Evolutionary conservation across 2,113 vertebrate species (phyloP).

Genomic region (Chionomys nivalis): DNA sequence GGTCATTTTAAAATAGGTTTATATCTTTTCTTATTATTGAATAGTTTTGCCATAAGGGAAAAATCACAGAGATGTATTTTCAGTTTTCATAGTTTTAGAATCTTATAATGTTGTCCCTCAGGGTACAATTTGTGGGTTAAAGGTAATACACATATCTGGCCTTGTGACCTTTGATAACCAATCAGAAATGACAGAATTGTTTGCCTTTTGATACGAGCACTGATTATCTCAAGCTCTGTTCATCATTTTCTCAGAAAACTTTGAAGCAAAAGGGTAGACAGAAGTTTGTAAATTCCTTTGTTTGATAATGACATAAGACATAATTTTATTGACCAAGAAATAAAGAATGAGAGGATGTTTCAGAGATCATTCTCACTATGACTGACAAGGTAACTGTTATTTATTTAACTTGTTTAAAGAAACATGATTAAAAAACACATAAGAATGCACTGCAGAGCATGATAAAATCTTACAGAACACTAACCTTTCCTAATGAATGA

Average conservation of each 20-base stretch:
- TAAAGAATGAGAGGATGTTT: neutral
- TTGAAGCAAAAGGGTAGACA: neutral
- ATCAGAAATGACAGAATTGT: neutral
- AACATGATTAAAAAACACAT: constrained; percentile 23
- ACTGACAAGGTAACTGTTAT: neutral
- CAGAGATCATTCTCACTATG: neutral
- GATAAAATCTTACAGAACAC: constrained; percentile 66
- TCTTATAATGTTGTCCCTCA: neutral
- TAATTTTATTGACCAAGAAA: constrained; percentile 39
- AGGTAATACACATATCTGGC: neutral
- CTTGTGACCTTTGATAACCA: neutral
- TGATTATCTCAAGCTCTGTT: neutral
- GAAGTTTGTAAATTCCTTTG: neutral
- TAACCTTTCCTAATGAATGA: constrained; percentile 57
- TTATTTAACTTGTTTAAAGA: constrained; percentile 56
- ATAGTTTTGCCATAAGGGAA: neutral
- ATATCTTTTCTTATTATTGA: neutral
- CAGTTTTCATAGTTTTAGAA: neutral
- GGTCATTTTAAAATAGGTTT: neutral
- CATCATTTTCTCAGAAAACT: neutral
- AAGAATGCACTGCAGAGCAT: constrained; percentile 25
- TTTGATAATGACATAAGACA: neutral
- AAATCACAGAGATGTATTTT: neutral
- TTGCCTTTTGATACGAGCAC: neutral
- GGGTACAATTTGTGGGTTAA: neutral